These are phyloP conservation scores for Pherbina coryleti DNA, from an alignment of 2,888 invertebrate species.

Conservation along the genomic window DNA sequence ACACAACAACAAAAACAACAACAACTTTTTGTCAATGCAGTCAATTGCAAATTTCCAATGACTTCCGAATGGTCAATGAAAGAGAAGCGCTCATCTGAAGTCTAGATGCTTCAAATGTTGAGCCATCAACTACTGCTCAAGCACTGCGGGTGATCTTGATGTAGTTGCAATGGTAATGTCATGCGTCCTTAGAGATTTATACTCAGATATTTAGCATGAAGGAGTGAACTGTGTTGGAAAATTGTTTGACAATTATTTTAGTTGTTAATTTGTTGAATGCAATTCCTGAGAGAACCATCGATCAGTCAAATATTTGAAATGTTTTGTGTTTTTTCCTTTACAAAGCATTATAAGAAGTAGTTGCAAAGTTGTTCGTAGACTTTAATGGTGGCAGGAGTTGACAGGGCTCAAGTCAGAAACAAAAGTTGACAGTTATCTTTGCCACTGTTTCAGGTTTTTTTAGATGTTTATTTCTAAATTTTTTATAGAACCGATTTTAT, in stretches of 20 bases:
- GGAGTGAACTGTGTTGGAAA: not conserved
- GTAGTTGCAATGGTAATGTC: not conserved
- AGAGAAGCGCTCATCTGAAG: not conserved
- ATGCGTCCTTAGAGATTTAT: constrained; percentile 13
- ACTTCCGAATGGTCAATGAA: constrained; percentile 8
- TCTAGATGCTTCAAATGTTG: not conserved
- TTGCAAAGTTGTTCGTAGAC: not conserved
- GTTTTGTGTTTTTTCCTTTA: not conserved
- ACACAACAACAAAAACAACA: too few species aligned
- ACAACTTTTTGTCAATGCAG: constrained; percentile 13
- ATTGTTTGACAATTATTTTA: not conserved
- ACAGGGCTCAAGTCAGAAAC: not conserved
- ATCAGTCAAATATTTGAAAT: not conserved
- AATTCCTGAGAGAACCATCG: not conserved
- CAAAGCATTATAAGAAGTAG: not conserved
- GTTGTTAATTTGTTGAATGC: constrained; percentile 3
- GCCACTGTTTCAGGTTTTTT: not conserved
- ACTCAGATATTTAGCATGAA: not conserved
- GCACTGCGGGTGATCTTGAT: constrained; percentile 21
- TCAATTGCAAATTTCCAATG: constrained; percentile 7
- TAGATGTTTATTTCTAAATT: not conserved
- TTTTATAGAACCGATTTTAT: not conserved
- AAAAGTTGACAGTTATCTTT: not conserved
- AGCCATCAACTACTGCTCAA: not conserved
- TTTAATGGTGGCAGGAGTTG: not conserved